Evolutionary conservation across 2,888 invertebrate genomes (phyloP).

Genomic region (Leucophora obtusa): DNA sequence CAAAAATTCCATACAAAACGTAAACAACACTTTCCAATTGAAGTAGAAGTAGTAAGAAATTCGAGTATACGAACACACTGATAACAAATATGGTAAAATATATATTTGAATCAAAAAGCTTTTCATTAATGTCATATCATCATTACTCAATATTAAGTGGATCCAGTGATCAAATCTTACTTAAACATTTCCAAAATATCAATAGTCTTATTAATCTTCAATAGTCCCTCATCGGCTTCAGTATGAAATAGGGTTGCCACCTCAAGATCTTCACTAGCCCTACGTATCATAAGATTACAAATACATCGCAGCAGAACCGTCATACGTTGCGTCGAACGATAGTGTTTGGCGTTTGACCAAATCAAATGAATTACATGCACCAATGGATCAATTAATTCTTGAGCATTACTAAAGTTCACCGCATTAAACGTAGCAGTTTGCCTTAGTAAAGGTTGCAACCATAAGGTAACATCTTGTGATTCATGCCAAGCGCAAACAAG

Average conservation of each 20-base stretch:
- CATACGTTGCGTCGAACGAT: constrained; percentile 83
- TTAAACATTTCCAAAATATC: constrained; percentile 81
- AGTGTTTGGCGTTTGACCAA: constrained; percentile 91
- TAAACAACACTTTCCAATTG: too few relatives aligned
- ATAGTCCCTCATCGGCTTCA: constrained; percentile 86
- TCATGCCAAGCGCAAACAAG: constrained; percentile 88
- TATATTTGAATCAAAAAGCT: too few relatives aligned
- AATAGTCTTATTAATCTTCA: constrained; percentile 81
- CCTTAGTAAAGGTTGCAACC: constrained; percentile 86
- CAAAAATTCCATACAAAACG: too few relatives aligned
- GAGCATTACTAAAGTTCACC: constrained; percentile 84
- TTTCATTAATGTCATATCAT: too few relatives aligned
- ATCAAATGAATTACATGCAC: constrained; percentile 91
- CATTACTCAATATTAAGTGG: too few relatives aligned
- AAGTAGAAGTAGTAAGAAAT: too few relatives aligned
- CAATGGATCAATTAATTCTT: constrained; percentile 83
- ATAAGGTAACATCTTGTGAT: constrained; percentile 90
- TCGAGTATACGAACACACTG: too few relatives aligned
- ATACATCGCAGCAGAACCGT: constrained; percentile 88
- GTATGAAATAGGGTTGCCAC: constrained; percentile 90
- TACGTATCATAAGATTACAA: constrained; percentile 89
- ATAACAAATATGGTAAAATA: too few relatives aligned
- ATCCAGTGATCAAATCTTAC: constrained; percentile 79
- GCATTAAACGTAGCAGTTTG: constrained; percentile 81
- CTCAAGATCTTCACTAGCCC: constrained; percentile 87